Base-by-base conservation (phyloP, 2,113 vertebrate genomes). In the Trichechus manatus region DNA sequence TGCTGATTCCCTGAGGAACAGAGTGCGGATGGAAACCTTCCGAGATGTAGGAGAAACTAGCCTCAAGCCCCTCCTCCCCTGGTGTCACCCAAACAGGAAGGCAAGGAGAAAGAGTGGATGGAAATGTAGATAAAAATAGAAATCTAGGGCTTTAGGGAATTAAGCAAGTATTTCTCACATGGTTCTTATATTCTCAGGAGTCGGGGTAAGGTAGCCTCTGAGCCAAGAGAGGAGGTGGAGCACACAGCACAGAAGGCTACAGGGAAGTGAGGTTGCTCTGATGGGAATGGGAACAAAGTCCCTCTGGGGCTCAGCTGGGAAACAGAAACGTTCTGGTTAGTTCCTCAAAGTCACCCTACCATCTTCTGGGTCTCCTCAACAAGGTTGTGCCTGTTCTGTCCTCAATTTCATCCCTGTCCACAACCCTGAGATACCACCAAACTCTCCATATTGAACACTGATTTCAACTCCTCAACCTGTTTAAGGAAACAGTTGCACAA, bases 21-120 rank as follows among this genome's bases (percentile, higher is more conserved):
- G 31, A 63, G 68, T n/a, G 68, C 14, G 2, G 19, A 22, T 74
- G 70, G 22, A 36, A 39, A 39, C n/a, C 20, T 39, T 36, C 56
- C 22, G 7, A 59, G 22, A 1, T 39, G 50, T 27, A 74, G 56
- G 31, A 15, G 25, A 23, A 4, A 25, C 72, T 15, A 3, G 27
- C n/a, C 31, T 44, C 15, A 6, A 27, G 20, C 14, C 78, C 47
- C 29, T 39, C 9, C 29, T 17, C 9, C 3, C 19, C 31, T 63
- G 39, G 4, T 3, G 31, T 31, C 31, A 20, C 23, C 53, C 66
- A 22, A 44, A 23, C 11, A 36, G 33, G 50, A 80, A 44, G 36
- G 61, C 10, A 15, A 10, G 61, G 31, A 13, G 29, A 1, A 33
- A 39, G 0, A 3, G 31, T 7, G 42, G 47, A 27, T 0, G 0